These are phyloP conservation scores for Chymomyza costata DNA, from an alignment of 1,140 invertebrate species.

Conservation along the genomic window DNA sequence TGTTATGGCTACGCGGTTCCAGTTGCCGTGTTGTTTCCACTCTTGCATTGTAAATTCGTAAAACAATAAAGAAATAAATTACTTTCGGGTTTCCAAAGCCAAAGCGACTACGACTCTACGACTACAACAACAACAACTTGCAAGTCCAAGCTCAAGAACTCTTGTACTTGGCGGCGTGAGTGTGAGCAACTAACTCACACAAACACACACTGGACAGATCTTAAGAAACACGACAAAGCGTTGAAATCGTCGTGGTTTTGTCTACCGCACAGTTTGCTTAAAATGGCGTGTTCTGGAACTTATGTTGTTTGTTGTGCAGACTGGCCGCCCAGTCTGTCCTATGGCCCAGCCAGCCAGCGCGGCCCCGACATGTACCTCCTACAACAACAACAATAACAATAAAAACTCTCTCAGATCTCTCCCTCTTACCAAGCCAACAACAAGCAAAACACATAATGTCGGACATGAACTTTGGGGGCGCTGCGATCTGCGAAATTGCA, in stretches of 20 bases:
- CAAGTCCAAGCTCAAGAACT: slow-evolving; percentile 60
- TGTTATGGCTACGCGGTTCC: slow-evolving; percentile 66
- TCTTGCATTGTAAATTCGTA: slow-evolving; percentile 75
- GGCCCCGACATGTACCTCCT: slow-evolving; percentile 57
- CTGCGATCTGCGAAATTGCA: slow-evolving; percentile 65
- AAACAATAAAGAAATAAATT: slow-evolving; percentile 75
- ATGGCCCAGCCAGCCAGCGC: slow-evolving; percentile 52
- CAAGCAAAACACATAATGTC: slow-evolving; percentile 60
- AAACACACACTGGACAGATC: slow-evolving; percentile 5
- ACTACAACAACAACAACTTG: slow-evolving; percentile 4
- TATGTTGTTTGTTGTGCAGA: neutral
- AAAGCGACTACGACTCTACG: slow-evolving; percentile 24
- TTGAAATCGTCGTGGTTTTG: slow-evolving; percentile 73
- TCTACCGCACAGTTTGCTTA: slow-evolving; percentile 37
- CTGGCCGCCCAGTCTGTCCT: slow-evolving; percentile 50
- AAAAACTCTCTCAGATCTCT: slow-evolving; percentile 12
- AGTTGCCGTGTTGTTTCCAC: slow-evolving; percentile 51
- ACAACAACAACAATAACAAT: too few species aligned
- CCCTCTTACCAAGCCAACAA: slow-evolving; percentile 7
- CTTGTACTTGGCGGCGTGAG: slow-evolving; percentile 45
- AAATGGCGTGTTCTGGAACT: slow-evolving; percentile 1
- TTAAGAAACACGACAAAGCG: slow-evolving; percentile 70
- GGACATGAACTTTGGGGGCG: slow-evolving; percentile 73
- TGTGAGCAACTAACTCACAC: neutral
- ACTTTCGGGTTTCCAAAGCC: slow-evolving; percentile 60